Base-by-base conservation (phyloP, 2,797 vertebrate species). In the Dicrostonyx torquatus region DNA sequence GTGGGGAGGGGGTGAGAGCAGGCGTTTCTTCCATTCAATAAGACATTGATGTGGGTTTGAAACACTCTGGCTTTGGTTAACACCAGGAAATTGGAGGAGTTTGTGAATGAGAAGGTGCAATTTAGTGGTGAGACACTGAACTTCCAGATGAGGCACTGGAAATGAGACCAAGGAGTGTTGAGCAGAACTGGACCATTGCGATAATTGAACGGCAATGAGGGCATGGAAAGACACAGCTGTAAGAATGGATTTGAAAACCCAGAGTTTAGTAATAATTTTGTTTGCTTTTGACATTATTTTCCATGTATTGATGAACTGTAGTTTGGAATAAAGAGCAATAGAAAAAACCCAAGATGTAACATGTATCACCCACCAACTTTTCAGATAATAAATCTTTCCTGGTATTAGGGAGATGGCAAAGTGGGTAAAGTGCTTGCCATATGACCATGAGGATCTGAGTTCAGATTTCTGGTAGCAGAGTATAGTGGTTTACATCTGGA, bases 111-210 rank as follows among this genome's bases (percentile, higher is more conserved):
- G 87, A 95, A 92, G 84, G 72, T 94, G 50, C 70, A 84, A 87
- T 96, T 96, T 93, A 92, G 93, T 93, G 94, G 89, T 95, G 66
- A 96, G 89, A 84, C 22, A 83, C 79, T 58, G 70, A 58, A 91
- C 89, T 86, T 90, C 80, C 55, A 87, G 91, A 91, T 76, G 72
- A 79, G 73, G 79, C 45, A 24, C 70, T 80, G 68, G 90, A 94
- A 92, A 89, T 37, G 45, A 94, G 76, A 87, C 50, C 11, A 8
- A 43, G 58, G 64, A 31, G 29, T 43, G 22, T 29, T 40, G 70
- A 73, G 7, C n/a, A 43, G 83, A 70, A 37, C 55, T n/a, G 13
- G n/a, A 86, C 92, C 80, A 76, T 80, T n/a, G 55, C 50, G 60
- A 43, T 78, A 55, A 92, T 31, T 93, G 73, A 96, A 43, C 4